These are phyloP conservation scores for Vulpes lagopus DNA, from an alignment of 2,113 vertebrate species.

Conservation along the genomic window DNA sequence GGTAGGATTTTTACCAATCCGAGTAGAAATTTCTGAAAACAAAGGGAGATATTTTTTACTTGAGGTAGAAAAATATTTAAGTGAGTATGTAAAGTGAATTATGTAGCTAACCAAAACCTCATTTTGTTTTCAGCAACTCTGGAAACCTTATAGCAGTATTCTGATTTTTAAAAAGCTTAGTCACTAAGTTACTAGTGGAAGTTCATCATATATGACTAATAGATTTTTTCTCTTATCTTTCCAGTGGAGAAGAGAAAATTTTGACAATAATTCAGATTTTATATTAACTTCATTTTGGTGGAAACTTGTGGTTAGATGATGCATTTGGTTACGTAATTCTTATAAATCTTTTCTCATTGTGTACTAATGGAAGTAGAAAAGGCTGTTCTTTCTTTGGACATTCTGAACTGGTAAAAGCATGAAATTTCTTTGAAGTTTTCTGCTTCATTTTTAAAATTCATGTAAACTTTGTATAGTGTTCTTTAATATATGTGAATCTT, in stretches of 20 bases:
- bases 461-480: not conserved
- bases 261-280: slow-evolving; percentile 24
- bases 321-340: not conserved
- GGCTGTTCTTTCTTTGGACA: not conserved
- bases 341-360: not conserved
- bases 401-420: not conserved
- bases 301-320: not conserved
- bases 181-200: slow-evolving; percentile 7
- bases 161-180: not conserved
- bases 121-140: not conserved
- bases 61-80: not conserved
- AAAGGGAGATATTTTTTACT: not conserved
- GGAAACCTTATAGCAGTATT: not conserved
- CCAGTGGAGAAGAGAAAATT: not conserved
- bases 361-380: not conserved
- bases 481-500: not conserved
- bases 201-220: not conserved
- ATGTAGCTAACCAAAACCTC: not conserved
- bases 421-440: not conserved
- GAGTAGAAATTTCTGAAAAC: slow-evolving; percentile 15
- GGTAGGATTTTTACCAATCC: not conserved
- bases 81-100: not conserved
- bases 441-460: not conserved
- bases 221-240: not conserved
- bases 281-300: not conserved